phyloP scores from a whole-genome alignment of 2,113 vertebrate species.

The Cygnus buccinator region DNA sequence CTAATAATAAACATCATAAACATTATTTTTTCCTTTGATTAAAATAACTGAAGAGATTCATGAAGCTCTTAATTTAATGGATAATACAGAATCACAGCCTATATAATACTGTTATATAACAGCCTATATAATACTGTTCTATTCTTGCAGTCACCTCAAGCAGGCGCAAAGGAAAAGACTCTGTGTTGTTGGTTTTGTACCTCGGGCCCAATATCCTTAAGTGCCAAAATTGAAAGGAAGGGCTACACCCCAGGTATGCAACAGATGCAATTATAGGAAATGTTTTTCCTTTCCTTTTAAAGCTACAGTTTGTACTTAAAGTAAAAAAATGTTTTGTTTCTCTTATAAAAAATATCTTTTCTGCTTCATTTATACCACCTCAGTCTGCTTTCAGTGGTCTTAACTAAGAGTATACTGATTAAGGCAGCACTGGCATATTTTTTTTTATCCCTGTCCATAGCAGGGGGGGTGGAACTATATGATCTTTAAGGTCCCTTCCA shows the following conservation, averaged over 20 bases:
- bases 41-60: not conserved
- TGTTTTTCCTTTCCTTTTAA: not conserved
- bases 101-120: too few relatives aligned
- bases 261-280: not conserved
- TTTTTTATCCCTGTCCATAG: too few relatives aligned
- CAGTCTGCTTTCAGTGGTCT: not conserved
- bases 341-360: too few relatives aligned
- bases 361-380: not conserved
- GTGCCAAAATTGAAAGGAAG: conserved; percentile 99
- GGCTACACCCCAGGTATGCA: conserved; percentile 94
- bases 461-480: not conserved
- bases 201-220: conserved; percentile 99
- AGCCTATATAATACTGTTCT: not conserved
- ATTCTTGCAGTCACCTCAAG: conserved; percentile 91
- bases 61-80: not conserved
- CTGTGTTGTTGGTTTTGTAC: conserved; percentile 99
- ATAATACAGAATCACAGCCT: too few relatives aligned
- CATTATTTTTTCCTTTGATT: not conserved
- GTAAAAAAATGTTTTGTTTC: too few relatives aligned
- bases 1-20: not conserved
- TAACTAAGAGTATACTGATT: not conserved
- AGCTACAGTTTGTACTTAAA: not conserved
- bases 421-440: not conserved
- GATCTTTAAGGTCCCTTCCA: too few relatives aligned
- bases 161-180: conserved; percentile 98